Percentiles rank a stretch among this genome's conserved stretches.
Evolutionary conservation across 2,888 invertebrate species (phyloP).

Genomic region (Tinea trinotella): DNA sequence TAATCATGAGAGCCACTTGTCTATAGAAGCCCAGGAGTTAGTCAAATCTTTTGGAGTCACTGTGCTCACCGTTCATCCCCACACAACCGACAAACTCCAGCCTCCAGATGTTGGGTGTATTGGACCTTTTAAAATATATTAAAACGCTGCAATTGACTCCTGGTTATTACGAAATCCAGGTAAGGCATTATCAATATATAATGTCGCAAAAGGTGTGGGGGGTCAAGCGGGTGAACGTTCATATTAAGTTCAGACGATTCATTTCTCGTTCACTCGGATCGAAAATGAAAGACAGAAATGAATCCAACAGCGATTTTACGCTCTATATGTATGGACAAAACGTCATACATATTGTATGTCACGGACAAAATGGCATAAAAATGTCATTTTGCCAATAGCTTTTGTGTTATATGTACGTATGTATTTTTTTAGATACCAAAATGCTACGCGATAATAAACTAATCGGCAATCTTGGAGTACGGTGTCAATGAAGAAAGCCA

Average conservation of each 20-base stretch:
- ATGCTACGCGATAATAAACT: too few species aligned
- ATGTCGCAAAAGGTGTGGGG: too few species aligned
- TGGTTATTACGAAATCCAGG: constrained; percentile 42
- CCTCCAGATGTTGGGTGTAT: constrained; percentile 41
- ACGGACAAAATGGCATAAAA: too few species aligned
- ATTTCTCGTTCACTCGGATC: too few species aligned
- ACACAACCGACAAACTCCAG: constrained; percentile 44
- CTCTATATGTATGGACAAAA: constrained; percentile 25
- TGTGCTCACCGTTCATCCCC: constrained; percentile 41
- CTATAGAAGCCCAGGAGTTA: constrained; percentile 28
- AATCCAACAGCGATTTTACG: constrained; percentile 29
- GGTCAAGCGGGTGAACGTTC: too few species aligned
- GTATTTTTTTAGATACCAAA: constrained; percentile 29
- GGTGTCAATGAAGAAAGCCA: too few species aligned
- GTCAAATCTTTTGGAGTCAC: constrained; percentile 36
- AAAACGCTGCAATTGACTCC: constrained; percentile 31
- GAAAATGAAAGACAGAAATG: too few species aligned
- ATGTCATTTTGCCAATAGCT: too few species aligned
- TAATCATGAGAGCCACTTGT: constrained; percentile 34
- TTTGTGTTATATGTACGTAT: constrained; percentile 20
- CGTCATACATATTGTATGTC: constrained; percentile 25
- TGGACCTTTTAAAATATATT: constrained; percentile 37
- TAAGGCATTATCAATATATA: too few species aligned
- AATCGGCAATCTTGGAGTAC: too few species aligned
- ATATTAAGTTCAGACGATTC: too few species aligned